phyloP scores from a whole-genome alignment of 1,140 invertebrate species.

The Pseudomyrmex dendroicus region DNA sequence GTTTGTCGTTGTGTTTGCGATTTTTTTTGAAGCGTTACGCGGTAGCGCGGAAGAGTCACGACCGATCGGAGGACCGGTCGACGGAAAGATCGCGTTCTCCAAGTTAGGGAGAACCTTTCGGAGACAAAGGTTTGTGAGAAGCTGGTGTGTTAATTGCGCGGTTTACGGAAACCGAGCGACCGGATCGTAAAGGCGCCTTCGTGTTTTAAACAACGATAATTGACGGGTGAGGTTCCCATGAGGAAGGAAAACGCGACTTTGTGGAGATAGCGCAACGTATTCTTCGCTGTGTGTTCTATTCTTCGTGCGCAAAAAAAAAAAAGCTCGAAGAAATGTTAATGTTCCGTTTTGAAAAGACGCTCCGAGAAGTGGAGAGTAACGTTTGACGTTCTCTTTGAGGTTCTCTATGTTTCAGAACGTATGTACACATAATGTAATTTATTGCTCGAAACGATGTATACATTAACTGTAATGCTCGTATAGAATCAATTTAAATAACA shows the following conservation, averaged over 20 bases:
- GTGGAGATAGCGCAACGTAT: slow-evolving; percentile 44
- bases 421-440: no score
- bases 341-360: no score
- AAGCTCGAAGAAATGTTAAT: no score
- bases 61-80: not conserved
- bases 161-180: slow-evolving; percentile 54
- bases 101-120: not conserved
- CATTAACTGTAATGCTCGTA: no score
- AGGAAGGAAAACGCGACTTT: slow-evolving; percentile 6
- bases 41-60: not conserved
- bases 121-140: slow-evolving; percentile 41
- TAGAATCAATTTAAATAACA: no score
- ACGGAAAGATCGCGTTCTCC: slow-evolving; percentile 8
- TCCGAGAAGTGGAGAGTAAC: no score
- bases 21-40: not conserved
- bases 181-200: slow-evolving; percentile 40
- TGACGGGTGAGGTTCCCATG: slow-evolving; percentile 62
- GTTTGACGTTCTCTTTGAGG: no score
- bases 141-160: slow-evolving; percentile 11
- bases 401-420: no score
- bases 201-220: slow-evolving; percentile 38
- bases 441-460: no score
- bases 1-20: slow-evolving; percentile 17
- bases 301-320: no score
- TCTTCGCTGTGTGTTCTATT: not conserved